phyloP scores from a whole-genome alignment of 1,140 invertebrate species.

The Homalodisca vitripennis region DNA sequence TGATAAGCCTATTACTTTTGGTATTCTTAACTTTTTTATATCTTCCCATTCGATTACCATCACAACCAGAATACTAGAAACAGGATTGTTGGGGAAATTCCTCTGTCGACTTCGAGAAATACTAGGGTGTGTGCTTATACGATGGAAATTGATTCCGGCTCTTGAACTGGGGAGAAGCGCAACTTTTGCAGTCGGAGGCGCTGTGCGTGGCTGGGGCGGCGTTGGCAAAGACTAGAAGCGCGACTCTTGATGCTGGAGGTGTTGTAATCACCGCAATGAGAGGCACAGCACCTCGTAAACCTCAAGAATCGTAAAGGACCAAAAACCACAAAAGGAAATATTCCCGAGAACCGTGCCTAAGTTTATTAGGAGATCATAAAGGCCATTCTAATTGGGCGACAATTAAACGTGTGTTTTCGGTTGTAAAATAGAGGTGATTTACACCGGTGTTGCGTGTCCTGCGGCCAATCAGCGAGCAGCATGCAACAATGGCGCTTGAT shows the following conservation, averaged over 20 bases:
- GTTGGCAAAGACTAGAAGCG: not conserved
- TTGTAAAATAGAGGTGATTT: constrained; percentile 26
- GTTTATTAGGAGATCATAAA: constrained; percentile 27
- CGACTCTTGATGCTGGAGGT: not conserved
- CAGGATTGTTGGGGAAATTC: no score
- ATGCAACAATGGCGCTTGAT: constrained; percentile 22
- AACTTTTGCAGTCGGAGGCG: no score
- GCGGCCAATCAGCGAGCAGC: constrained; percentile 10
- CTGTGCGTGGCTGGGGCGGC: no score
- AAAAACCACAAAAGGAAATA: not conserved
- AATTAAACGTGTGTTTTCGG: constrained; percentile 15
- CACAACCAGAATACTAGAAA: no score
- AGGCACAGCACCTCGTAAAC: not conserved
- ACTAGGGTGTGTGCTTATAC: no score
- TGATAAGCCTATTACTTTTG: no score
- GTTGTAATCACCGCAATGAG: not conserved
- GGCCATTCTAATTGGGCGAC: constrained; percentile 25
- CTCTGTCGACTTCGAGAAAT: no score
- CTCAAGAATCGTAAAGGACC: no score
- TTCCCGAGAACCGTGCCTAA: not conserved
- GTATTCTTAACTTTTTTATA: no score
- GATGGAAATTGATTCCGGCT: no score
- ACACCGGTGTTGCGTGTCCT: not conserved
- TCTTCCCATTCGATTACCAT: no score
- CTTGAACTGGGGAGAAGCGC: no score